These are phyloP conservation scores for Protosalanx chinensis DNA, from an alignment of 2,797 vertebrate genomes.

Conservation along the genomic window DNA sequence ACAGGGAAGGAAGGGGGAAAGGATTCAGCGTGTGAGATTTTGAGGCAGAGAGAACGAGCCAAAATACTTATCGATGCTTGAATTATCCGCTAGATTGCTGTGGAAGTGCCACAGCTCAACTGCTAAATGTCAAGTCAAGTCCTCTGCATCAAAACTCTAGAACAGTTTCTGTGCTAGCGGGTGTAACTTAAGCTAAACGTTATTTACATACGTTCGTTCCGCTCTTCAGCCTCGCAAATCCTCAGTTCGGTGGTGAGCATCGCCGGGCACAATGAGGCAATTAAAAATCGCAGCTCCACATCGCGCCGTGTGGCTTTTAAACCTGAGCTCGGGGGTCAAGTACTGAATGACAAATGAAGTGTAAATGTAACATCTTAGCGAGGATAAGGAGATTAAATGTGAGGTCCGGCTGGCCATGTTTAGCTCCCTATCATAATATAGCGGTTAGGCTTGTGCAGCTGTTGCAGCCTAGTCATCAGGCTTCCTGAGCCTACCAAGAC, in stretches of 20 bases:
- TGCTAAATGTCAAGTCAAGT: slow-evolving; percentile 24
- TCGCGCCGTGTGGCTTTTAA: neutral
- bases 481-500: no score
- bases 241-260: neutral
- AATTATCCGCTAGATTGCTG: slow-evolving; percentile 1
- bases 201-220: slow-evolving; percentile 9
- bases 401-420: neutral
- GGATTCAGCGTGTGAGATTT: slow-evolving; percentile 3
- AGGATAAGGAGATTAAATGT: neutral
- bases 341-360: slow-evolving; percentile 5
- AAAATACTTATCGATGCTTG: neutral
- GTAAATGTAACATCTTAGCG: neutral
- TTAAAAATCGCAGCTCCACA: slow-evolving; percentile 11
- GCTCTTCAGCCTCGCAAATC: slow-evolving; percentile 1
- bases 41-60: neutral
- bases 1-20: neutral
- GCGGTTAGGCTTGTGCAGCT: no score
- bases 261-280: slow-evolving; percentile 1
- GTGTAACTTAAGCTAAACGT: neutral
- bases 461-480: no score
- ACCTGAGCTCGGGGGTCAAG: neutral
- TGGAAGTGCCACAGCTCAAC: neutral
- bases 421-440: no score
- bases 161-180: neutral
- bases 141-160: slow-evolving; percentile 13